Evolutionary conservation across 1,140 invertebrate species (phyloP), one percentile per base, ranked within the genome.

Genomic region (Aphidius gifuensis): DNA sequence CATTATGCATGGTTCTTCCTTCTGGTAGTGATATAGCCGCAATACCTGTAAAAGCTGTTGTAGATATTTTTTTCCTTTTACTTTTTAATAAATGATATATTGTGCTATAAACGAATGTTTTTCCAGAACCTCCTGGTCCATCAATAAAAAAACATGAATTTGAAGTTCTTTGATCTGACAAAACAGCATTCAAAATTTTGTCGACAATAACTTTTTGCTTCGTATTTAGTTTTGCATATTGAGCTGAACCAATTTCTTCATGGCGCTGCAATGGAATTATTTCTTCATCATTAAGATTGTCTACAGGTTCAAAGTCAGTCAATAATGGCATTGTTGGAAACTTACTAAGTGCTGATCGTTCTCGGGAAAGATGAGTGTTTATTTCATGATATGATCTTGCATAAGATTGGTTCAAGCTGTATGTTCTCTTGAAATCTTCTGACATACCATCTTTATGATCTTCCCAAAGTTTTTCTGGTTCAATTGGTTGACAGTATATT

Each of bases 51-150:
- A 51, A 64, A 23, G 68, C 66, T 62, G 54, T 64, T 58, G 46
- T 69, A 40, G 53, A 46, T 5, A 69, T 66, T 9, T 54, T 60
- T 48, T 61, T 54, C 43, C 53, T 6, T 51, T 62, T 38, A 39
- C 47, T 43, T 57, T 58, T 54, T 3, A 70, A 23, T 16, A 64
- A 50, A 54, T 62, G 50, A 21, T 50, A 58, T 40, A 66, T 50
- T 11, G 65, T 60, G 9, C 53, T 60, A 9, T 67, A 54, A 8
- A 67, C 50, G 21, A 58, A 55, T n/a, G 61, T 68, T 54, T 68
- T 68, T 9, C 66, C 67, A 42, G 54, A 59, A 44, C 65, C 67
- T 32, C 63, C 65, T 21, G 62, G 63, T 38, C 65, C 68, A 59
- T 67, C 65, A 23, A 69, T 50, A 16, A 47, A 63, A 58, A 67